A percentile compares a stretch with the other conserved stretches of the same genome.
Evolutionary conservation across 2,113 vertebrate genomes (phyloP).

Genomic region (Neodon shergylaensis): DNA sequence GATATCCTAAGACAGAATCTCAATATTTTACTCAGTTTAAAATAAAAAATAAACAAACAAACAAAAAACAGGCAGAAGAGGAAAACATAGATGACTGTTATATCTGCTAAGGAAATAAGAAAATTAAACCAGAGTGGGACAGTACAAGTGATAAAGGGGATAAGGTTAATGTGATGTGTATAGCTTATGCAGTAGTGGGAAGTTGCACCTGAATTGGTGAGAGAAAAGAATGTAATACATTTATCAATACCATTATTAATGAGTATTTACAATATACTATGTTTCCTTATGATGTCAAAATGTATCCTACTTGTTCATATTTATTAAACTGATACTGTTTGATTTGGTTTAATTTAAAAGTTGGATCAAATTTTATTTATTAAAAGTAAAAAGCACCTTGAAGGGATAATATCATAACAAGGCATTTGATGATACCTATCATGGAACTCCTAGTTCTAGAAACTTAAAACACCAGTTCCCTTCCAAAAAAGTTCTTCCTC

Average conservation of each 20-base stretch:
- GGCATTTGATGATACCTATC: neutral
- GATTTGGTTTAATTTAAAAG: constrained; percentile 40
- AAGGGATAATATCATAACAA: neutral
- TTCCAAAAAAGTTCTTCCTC: neutral
- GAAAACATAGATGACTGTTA: neutral
- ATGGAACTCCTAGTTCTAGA: neutral
- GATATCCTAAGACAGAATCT: neutral
- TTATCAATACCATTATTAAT: constrained; percentile 31
- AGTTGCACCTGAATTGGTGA: neutral
- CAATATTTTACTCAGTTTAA: constrained; percentile 5
- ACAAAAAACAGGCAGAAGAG: neutral
- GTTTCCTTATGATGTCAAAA: neutral
- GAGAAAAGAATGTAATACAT: neutral
- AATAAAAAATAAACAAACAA: neutral
- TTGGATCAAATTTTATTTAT: neutral
- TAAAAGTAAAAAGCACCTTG: neutral
- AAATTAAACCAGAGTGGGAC: neutral
- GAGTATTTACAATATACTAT: neutral
- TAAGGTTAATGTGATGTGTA: neutral
- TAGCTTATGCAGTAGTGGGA: neutral
- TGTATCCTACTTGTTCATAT: neutral
- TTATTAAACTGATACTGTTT: neutral
- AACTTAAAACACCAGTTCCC: neutral
- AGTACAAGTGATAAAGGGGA: neutral
- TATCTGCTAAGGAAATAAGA: neutral